Percentiles rank a stretch among this genome's conserved stretches.
These are phyloP conservation scores for Scyliorhinus canicula DNA, from an alignment of 2,797 vertebrate genomes.

Conservation along the genomic window DNA sequence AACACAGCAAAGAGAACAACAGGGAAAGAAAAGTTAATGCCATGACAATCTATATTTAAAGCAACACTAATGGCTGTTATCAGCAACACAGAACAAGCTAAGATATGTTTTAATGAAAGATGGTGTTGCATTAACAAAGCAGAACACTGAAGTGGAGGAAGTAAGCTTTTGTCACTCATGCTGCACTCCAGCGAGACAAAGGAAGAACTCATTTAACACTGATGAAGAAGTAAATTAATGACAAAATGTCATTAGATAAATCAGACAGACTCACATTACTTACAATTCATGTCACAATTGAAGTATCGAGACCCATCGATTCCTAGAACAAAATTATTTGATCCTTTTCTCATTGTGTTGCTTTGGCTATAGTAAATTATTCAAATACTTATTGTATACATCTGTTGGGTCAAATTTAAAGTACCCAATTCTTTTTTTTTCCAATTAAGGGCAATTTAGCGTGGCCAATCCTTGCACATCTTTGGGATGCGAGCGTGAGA, in stretches of 20 bases:
- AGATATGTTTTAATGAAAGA: not conserved
- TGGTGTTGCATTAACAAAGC: not conserved
- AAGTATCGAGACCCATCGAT: not conserved
- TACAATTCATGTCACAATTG: not conserved
- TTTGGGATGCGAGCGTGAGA: too few species aligned
- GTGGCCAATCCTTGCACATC: too few species aligned
- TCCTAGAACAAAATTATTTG: not conserved
- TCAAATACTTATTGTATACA: not conserved
- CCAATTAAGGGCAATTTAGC: too few species aligned
- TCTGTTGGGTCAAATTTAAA: too few species aligned
- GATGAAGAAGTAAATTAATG: constrained; percentile 44
- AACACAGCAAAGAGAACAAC: not conserved
- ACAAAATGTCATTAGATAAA: constrained; percentile 47
- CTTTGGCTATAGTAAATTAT: not conserved
- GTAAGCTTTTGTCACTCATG: not conserved
- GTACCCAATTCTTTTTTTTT: too few species aligned
- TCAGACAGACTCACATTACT: constrained; percentile 39
- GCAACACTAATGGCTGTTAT: not conserved
- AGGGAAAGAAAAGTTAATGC: not conserved
- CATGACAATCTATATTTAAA: not conserved
- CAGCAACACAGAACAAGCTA: not conserved
- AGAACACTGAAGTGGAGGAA: not conserved
- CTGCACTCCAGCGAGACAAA: not conserved
- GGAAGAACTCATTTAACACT: constrained; percentile 26
- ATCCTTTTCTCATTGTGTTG: not conserved